Base-by-base conservation (phyloP, 92 coral and sea anemone genomes). In the Diadumene lineata region DNA sequence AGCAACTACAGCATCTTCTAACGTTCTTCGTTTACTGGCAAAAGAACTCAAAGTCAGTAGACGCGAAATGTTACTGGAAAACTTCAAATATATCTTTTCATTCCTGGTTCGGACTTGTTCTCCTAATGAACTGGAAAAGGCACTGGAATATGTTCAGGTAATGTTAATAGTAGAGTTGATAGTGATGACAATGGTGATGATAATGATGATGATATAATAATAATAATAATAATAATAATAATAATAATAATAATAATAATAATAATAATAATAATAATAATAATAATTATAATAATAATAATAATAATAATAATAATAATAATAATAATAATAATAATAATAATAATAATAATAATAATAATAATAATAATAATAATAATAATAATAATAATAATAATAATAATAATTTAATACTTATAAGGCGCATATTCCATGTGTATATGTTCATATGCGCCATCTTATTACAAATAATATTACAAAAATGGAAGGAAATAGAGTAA, bases 71-170 rank as follows among this genome's bases (percentile, higher is more conserved):
- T 87, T 96, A 22, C 75, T 96, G 73, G 86, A 92, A 81, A 96
- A 96, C 74, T 96, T 96, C 83, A 92, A 96, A 77, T 96, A 86
- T 69, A 87, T 96, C 72, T 96, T 96, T 58, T 96, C 99, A 0
- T 82, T 92, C 72, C 96, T 96, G 43, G 99, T 96, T 64, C 87
- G 99, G 56, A 89, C 97, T 0, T 96, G 99, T 56, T 88, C 99
- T 23, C 90, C 92, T 13, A 73, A 81, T 13, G 99, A 96, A 79
- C 84, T 96, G 29, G 93, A 96, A 71, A 90, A 92, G 51, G 99
- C 99, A 24, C 85, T 96, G 23, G 79, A 92, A 24, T 96, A 92
- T 66, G 97, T 96, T 11, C 97, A 96, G 94, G 98, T 94, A 88
- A 34, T 8, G 26, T 27, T 9, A 1, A 23, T 16, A 16, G 15